phyloP scores from a whole-genome alignment of 2,113 vertebrate species.

The Monopterus albus region DNA sequence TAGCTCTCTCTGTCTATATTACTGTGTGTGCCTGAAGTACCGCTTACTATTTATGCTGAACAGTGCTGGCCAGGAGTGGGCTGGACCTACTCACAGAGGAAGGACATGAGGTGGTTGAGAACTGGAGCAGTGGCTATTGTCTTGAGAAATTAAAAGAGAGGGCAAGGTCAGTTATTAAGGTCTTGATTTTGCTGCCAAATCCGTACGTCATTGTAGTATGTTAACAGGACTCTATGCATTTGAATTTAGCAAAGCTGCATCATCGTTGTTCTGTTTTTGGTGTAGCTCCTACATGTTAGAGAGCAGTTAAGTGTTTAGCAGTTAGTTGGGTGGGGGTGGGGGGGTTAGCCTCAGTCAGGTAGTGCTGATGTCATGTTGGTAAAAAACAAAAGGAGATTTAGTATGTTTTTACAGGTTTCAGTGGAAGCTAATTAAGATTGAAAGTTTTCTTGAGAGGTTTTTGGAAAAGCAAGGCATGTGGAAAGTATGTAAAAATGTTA shows the following conservation, averaged over 20 bases:
- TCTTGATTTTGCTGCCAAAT: constrained; percentile 44
- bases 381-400: constrained; percentile 20
- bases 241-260: constrained; percentile 25
- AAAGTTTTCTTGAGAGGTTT: constrained; percentile 9
- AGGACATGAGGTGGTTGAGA: constrained; percentile 30
- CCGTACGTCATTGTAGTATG: constrained; percentile 13
- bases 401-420: constrained; percentile 55
- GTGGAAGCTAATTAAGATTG: constrained; percentile 29
- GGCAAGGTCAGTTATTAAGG: constrained; percentile 21
- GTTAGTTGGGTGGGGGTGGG: neutral
- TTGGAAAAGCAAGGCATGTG: constrained; percentile 34
- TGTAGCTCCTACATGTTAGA: constrained; percentile 28
- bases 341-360: constrained; percentile 13
- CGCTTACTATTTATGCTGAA: constrained; percentile 79
- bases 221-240: constrained; percentile 23
- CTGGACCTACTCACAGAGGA: constrained; percentile 76
- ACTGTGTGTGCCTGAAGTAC: constrained; percentile 65
- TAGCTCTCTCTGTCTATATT: constrained; percentile 33
- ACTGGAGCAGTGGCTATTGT: constrained; percentile 19
- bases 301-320: constrained; percentile 12
- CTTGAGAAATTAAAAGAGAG: constrained; percentile 7
- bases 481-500: constrained; percentile 30
- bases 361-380: constrained; percentile 17
- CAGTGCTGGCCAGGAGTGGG: constrained; percentile 70
- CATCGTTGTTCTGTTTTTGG: constrained; percentile 31